These are phyloP conservation scores for Jaculus jaculus DNA, from an alignment of 2,113 vertebrate genomes.

Conservation along the genomic window DNA sequence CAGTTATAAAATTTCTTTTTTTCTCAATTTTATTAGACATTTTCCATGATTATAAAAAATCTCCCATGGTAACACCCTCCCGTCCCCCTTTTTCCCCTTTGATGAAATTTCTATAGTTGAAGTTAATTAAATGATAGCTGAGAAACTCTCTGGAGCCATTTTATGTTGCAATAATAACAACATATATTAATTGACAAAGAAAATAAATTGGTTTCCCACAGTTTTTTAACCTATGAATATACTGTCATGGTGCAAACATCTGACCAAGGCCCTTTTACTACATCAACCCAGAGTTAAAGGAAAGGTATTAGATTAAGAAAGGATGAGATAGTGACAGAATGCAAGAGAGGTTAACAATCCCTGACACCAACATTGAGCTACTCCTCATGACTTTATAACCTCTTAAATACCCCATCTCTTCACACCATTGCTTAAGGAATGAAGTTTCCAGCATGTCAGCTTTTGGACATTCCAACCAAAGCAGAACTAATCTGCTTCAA, in stretches of 20 bases:
- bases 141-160: background rate
- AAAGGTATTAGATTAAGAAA: background rate
- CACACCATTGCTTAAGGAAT: background rate
- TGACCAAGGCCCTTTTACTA: background rate
- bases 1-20: background rate
- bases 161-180: background rate
- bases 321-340: too few species aligned
- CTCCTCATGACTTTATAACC: rapidly evolving
- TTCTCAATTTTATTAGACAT: too few species aligned
- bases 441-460: background rate
- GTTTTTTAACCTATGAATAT: background rate
- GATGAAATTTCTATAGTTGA: background rate
- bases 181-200: background rate
- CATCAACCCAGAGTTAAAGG: background rate
- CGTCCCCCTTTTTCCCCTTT: too few species aligned
- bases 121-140: background rate
- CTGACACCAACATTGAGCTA: too few species aligned
- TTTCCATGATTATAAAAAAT: too few species aligned
- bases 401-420: too few species aligned
- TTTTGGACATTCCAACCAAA: background rate
- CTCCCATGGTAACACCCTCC: too few species aligned
- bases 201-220: background rate
- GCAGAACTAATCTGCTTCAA: background rate
- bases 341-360: background rate
- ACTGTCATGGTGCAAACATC: background rate